Conservation (phyloP, 2,888 invertebrate genomes). For the Drosophila histrio region DNA sequence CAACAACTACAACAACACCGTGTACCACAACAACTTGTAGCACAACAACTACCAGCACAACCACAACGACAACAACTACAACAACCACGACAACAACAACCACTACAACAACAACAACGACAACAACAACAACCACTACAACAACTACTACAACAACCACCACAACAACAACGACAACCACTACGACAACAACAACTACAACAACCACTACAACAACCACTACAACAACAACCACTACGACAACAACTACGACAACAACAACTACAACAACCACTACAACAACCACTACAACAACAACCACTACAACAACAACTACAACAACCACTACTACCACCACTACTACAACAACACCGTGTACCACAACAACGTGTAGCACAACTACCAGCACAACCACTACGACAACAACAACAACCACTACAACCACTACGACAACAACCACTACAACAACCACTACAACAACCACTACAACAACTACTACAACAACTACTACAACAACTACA, state of each 20-base stretch:
- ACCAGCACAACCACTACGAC: constrained; percentile 25
- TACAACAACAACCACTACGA: too few relatives aligned
- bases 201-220: constrained; percentile 22
- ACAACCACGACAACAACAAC: background rate
- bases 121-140: background rate
- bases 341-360: too few relatives aligned
- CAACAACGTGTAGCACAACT: too few relatives aligned
- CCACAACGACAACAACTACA: constrained; percentile 8
- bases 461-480: constrained; percentile 6
- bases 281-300: constrained; percentile 18
- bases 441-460: background rate
- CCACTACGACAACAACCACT: constrained; percentile 12
- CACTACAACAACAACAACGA: constrained; percentile 12
- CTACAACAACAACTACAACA: background rate
- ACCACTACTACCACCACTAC: too few relatives aligned
- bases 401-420: constrained; percentile 15
- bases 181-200: constrained; percentile 6
- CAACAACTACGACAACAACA: constrained; percentile 15
- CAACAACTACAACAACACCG: constrained; percentile 18
- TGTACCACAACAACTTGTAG: constrained; percentile 7
- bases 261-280: constrained; percentile 6
- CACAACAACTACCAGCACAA: constrained; percentile 11
- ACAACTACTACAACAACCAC: background rate
- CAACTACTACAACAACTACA: constrained; percentile 19
- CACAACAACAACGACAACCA: constrained; percentile 8